Evolutionary conservation across 2,888 invertebrate genomes (phyloP), one percentile per base, ranked within the genome.

Genomic region (Lochmaea crataegi): DNA sequence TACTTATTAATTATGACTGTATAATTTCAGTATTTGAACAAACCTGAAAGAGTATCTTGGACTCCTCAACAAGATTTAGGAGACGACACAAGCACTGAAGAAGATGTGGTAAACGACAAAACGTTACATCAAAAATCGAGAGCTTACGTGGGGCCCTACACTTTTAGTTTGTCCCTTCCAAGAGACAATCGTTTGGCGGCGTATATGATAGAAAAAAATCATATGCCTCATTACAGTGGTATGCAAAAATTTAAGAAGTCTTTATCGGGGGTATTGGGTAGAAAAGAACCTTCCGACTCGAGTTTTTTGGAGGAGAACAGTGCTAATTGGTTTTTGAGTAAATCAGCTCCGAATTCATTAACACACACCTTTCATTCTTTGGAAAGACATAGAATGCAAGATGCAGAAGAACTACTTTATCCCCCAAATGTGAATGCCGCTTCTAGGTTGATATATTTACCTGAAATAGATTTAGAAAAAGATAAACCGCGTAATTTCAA

Each of bases 11-110:
- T 18, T 26, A 12, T 64, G 16, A 14, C 14, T 22, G n/a, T 16
- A 53, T 41, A 76, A 74, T 63, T 68, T 14, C 57, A 60, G 58
- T 66, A 72, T 38, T 73, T 72, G 45, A 73, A 74, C 38, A 75
- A 69, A 10, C 70, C 72, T 56, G 74, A 76, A 48, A 82, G 81
- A 22, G 78, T 87, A 58, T 88, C 92, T 0, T 96, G 95, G 96
- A 95, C 95, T 0, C 95, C 96, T 0, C 94, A 95, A 81, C 95
- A 95, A 84, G 96, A 96, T 85, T 89, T 96, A n/a, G 92, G 90
- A 51, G 85, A 86, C 42, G 86, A 86, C 77, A 86, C 86, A 7
- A 86, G 86, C 75, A 82, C 84, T 53, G 86, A 86, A 66, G 86
- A 86, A 69, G 82, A 82, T 48, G 75, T 79, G 65, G 79, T 76